Percentiles rank a stretch among this genome's conserved stretches.
phyloP scores from a whole-genome alignment of 2,797 vertebrate genomes.

The Setipinna tenuifilis region DNA sequence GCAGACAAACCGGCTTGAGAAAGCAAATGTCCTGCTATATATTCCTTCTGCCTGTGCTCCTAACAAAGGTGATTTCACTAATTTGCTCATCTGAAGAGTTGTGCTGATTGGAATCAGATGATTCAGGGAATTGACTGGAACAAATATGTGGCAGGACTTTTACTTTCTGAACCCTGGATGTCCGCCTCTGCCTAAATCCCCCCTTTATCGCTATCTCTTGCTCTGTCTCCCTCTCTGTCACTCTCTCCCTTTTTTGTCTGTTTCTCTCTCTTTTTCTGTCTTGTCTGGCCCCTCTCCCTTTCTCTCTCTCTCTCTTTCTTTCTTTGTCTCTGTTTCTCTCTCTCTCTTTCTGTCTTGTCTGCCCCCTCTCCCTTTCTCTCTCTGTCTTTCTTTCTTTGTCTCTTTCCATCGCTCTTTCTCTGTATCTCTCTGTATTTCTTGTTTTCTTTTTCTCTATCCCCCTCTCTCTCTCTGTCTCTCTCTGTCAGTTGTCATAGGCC shows the following conservation, averaged over 20 bases:
- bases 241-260: background rate
- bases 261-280: background rate
- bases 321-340: background rate
- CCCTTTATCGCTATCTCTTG: background rate
- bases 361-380: background rate
- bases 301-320: background rate
- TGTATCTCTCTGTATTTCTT: background rate
- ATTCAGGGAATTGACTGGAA: too few relatives aligned
- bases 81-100: too few relatives aligned
- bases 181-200: too few relatives aligned
- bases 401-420: background rate
- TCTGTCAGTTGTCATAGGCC: constrained; percentile 15
- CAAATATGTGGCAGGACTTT: too few relatives aligned
- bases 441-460: background rate
- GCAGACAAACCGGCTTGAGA: too few relatives aligned
- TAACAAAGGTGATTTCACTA: too few relatives aligned
- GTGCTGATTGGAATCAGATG: too few relatives aligned
- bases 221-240: background rate
- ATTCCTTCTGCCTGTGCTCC: too few relatives aligned
- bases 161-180: too few relatives aligned
- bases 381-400: background rate
- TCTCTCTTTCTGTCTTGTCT: background rate
- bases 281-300: background rate
- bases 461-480: background rate
- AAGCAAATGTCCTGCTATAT: too few relatives aligned